Percentiles rank a stretch among this genome's conserved stretches.
phyloP scores from a whole-genome alignment of 2,888 invertebrate genomes.

The Oscheius sp. region DNA sequence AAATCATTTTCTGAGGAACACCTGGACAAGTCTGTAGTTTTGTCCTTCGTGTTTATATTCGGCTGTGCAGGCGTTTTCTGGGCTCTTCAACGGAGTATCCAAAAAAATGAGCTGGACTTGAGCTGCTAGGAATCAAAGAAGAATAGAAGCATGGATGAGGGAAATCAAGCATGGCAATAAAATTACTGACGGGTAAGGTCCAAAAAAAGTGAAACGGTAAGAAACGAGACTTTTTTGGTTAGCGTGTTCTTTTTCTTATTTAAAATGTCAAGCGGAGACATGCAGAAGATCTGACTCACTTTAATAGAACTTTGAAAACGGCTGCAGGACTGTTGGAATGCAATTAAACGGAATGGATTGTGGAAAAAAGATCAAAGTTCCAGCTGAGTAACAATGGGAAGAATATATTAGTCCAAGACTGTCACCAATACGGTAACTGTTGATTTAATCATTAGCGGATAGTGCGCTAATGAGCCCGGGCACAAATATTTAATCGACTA shows the following conservation, averaged over 20 bases:
- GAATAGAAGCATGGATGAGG: too few relatives aligned
- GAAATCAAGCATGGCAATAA: too few relatives aligned
- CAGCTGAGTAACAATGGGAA: background rate
- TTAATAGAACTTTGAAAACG: too few relatives aligned
- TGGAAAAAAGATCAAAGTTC: too few relatives aligned
- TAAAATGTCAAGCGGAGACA: too few relatives aligned
- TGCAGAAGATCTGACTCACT: too few relatives aligned
- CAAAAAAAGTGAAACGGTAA: too few relatives aligned
- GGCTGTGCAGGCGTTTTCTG: background rate
- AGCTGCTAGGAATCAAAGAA: background rate
- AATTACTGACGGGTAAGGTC: too few relatives aligned
- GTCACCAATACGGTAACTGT: background rate
- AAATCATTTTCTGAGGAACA: slow-evolving; percentile 10
- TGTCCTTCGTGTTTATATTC: slow-evolving; percentile 8
- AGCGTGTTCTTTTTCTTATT: too few relatives aligned
- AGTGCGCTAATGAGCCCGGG: slow-evolving; percentile 17
- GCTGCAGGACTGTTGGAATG: too few relatives aligned
- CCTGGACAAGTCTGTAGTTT: slow-evolving; percentile 1
- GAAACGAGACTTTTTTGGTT: too few relatives aligned
- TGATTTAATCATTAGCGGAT: slow-evolving; percentile 27
- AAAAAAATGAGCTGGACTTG: background rate
- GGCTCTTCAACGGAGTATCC: background rate
- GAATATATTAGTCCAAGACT: background rate
- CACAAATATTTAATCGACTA: slow-evolving; percentile 7
- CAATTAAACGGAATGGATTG: too few relatives aligned